A percentile compares a stretch with the other conserved stretches of the same genome.
Evolutionary conservation across 2,113 vertebrate genomes (phyloP).

Genomic region (Gymnobelideus leadbeateri): DNA sequence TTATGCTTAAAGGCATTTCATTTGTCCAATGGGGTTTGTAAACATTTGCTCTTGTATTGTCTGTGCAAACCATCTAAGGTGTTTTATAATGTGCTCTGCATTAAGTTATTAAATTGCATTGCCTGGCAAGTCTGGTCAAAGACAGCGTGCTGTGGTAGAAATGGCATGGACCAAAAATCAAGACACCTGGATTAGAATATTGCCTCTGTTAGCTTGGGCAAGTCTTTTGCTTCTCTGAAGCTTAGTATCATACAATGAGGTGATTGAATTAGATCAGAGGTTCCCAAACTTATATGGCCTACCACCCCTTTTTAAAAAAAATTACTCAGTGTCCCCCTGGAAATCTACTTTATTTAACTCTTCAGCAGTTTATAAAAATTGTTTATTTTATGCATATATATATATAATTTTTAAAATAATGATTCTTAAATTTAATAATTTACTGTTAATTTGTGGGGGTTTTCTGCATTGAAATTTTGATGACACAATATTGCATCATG

Average conservation of each 20-base stretch:
- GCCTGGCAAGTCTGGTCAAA: conserved; percentile 3
- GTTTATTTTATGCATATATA: too few species aligned
- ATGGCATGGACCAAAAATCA: background rate
- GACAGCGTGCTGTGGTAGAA: background rate
- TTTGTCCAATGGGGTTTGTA: conserved; percentile 5
- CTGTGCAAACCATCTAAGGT: background rate
- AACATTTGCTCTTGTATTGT: conserved; percentile 6
- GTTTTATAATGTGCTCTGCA: conserved; percentile 9
- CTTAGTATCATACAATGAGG: background rate
- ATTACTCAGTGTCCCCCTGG: too few species aligned
- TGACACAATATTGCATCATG: too few species aligned
- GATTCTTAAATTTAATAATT: too few species aligned
- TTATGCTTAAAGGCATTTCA: conserved; percentile 2
- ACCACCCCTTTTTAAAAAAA: too few species aligned
- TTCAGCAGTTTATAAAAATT: too few species aligned
- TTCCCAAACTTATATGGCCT: too few species aligned
- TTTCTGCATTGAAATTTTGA: too few species aligned
- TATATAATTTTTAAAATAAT: too few species aligned
- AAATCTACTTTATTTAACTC: too few species aligned
- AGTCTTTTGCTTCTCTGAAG: background rate
- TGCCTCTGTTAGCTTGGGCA: background rate
- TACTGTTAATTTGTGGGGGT: too few species aligned
- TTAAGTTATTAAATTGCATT: conserved; percentile 11
- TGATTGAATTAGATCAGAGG: background rate
- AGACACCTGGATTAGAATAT: background rate